Percentiles rank a stretch among this genome's conserved stretches.
These are phyloP conservation scores for Petrolisthes cinctipes DNA, from an alignment of 2,888 invertebrate genomes.

Conservation along the genomic window DNA sequence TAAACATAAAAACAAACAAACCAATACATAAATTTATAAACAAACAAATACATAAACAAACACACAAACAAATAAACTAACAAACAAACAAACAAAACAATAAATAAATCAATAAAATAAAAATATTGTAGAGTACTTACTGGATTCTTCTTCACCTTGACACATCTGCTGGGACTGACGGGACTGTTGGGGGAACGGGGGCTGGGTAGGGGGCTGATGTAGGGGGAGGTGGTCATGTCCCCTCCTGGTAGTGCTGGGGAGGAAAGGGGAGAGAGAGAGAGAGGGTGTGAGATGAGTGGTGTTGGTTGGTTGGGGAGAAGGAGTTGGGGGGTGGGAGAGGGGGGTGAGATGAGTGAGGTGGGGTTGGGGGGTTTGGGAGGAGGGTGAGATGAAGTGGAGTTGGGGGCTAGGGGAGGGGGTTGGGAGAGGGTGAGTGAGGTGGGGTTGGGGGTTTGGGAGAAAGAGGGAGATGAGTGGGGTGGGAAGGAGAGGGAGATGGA, in stretches of 20 bases:
- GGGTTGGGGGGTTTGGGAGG: too few species aligned
- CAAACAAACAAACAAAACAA: neutral
- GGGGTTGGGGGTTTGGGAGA: too few species aligned
- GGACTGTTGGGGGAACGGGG: conserved; percentile 45
- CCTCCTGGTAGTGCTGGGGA: neutral
- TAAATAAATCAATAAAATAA: neutral
- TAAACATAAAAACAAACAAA: neutral
- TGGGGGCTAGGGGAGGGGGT: too few species aligned
- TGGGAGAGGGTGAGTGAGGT: too few species aligned
- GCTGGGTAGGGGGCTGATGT: conserved; percentile 52
- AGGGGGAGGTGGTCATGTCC: conserved; percentile 45
- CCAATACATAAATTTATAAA: neutral
- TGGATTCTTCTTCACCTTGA: conserved; percentile 65
- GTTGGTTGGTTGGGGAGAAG: neutral
- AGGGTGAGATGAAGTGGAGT: too few species aligned
- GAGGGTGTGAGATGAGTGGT: neutral
- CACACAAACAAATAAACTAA: neutral
- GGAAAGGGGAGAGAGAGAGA: neutral
- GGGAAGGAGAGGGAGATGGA: too few species aligned
- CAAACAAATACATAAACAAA: neutral
- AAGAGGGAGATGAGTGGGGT: too few species aligned
- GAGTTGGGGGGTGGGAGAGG: neutral
- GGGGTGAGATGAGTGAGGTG: neutral
- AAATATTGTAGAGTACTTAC: too few species aligned
- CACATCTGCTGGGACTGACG: conserved; percentile 58